Evolutionary conservation across 2,113 vertebrate species (phyloP).

Genomic region (Oxyruncus cristatus): DNA sequence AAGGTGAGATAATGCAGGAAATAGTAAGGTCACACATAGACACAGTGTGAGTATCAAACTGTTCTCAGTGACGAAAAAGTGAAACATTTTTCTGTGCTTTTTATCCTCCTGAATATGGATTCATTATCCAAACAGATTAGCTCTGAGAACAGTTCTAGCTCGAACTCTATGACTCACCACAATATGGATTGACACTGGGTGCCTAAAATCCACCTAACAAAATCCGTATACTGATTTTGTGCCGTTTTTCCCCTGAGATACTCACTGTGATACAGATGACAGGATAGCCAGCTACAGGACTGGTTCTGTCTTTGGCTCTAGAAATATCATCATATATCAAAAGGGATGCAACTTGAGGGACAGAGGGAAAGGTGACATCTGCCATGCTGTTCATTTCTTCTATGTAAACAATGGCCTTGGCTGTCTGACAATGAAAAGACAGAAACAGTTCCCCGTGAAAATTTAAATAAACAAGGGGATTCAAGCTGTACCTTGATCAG

Average conservation of each 20-base stretch:
- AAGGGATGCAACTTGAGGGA: slow-evolving; percentile 87
- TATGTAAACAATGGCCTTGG: slow-evolving; percentile 91
- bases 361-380: slow-evolving; percentile 92
- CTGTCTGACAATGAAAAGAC: slow-evolving; percentile 71
- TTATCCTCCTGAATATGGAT: background rate
- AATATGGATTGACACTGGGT: background rate
- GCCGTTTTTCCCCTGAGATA: background rate
- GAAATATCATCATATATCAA: slow-evolving; percentile 84
- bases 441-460: background rate
- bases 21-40: background rate
- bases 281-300: slow-evolving; percentile 87
- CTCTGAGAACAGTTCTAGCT: background rate
- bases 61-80: background rate
- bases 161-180: background rate
- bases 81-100: background rate
- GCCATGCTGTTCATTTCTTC: slow-evolving; percentile 92
- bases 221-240: background rate
- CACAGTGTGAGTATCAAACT: background rate
- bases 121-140: background rate
- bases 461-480: background rate
- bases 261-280: slow-evolving; percentile 92
- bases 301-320: slow-evolving; percentile 68
- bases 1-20: background rate
- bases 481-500: background rate
- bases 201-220: background rate